phyloP scores from a whole-genome alignment of 1,140 invertebrate genomes.

The Pseudomyrmex cubaensis region DNA sequence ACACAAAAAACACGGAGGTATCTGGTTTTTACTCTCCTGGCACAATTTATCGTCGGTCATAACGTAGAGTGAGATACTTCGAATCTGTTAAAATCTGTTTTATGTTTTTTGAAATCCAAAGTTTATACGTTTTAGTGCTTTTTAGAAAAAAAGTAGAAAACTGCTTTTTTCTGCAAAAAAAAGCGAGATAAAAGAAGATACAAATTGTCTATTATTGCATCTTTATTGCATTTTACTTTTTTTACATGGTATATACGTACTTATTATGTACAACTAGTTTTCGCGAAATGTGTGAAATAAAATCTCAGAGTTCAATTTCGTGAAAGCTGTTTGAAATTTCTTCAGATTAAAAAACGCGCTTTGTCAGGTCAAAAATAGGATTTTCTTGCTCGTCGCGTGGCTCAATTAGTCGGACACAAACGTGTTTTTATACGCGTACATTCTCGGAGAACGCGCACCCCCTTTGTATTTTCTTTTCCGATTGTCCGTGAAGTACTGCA shows the following conservation, averaged over 20 bases:
- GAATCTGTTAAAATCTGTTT: not conserved
- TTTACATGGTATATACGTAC: not conserved
- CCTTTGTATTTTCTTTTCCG: constrained; percentile 56
- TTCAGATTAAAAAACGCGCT: not conserved
- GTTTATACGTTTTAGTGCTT: not conserved
- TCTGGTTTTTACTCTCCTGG: not conserved
- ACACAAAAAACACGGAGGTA: no score
- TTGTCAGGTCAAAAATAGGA: constrained; percentile 17
- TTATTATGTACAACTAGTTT: not conserved
- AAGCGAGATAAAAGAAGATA: no score
- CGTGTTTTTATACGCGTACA: not conserved
- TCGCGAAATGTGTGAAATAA: not conserved
- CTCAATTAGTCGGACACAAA: constrained; percentile 65
- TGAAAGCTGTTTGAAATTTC: constrained; percentile 25
- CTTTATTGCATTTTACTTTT: not conserved
- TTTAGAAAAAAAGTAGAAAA: no score
- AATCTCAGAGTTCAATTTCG: not conserved
- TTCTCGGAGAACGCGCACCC: not conserved
- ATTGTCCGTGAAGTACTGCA: constrained; percentile 58
- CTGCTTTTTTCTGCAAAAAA: no score
- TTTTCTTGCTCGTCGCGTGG: constrained; percentile 17
- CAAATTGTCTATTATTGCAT: not conserved
- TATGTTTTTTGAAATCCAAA: no score
- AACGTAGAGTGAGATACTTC: not conserved
- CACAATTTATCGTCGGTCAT: constrained; percentile 11